phyloP scores from a whole-genome alignment of 2,797 vertebrate genomes.

The Macrochelys suwanniensis region DNA sequence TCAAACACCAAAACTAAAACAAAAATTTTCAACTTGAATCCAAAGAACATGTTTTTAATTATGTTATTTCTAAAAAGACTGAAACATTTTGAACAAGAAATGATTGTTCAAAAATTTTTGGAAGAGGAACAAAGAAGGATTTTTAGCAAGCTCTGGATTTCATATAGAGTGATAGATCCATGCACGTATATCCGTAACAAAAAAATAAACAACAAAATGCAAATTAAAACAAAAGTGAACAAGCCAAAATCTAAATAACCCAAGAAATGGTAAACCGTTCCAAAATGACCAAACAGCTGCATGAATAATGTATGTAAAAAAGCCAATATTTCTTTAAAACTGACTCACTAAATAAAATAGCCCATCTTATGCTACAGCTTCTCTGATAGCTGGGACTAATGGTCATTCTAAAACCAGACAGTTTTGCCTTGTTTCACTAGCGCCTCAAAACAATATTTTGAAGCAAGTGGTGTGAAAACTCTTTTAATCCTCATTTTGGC shows the following conservation, averaged over 20 bases:
- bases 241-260: background rate
- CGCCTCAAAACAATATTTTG: background rate
- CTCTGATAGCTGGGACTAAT: background rate
- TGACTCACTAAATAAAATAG: background rate
- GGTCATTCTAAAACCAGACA: background rate
- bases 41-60: background rate
- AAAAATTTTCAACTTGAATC: background rate
- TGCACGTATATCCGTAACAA: background rate
- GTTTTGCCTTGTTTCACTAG: background rate
- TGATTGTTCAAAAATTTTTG: background rate
- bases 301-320: background rate
- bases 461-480: background rate
- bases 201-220: background rate
- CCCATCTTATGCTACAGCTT: background rate
- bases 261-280: background rate
- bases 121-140: background rate
- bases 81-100: background rate
- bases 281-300: background rate
- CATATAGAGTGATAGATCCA: background rate
- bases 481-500: background rate
- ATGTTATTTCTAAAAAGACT: background rate
- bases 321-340: background rate
- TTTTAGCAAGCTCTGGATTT: background rate
- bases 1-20: background rate
- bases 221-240: background rate